A percentile compares a stretch with the other conserved stretches of the same genome.
Conservation (phyloP, 2,888 invertebrate genomes). For the Campopleginae sp. region DNA sequence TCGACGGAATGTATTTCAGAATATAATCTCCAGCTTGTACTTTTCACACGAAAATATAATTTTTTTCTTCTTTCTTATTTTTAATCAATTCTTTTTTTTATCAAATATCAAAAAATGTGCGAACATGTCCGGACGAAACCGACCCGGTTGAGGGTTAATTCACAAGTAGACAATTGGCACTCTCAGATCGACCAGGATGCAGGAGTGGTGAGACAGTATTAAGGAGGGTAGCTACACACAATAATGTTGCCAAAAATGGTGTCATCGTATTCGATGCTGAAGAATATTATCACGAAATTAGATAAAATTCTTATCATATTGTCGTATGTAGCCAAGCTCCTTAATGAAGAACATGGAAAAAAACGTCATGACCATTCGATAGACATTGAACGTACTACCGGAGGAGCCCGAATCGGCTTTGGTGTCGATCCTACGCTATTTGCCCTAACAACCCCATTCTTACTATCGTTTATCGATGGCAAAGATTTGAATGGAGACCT, state of each 20-base stretch:
- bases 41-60: no score
- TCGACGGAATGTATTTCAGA: not conserved
- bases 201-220: constrained; percentile 12
- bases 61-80: no score
- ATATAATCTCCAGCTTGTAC: no score
- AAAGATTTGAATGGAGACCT: constrained; percentile 82
- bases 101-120: no score
- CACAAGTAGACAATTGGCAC: constrained; percentile 9
- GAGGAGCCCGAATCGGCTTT: constrained; percentile 75
- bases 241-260: no score
- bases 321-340: no score
- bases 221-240: no score
- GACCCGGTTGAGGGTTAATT: not conserved
- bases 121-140: no score
- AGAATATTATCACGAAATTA: no score
- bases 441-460: constrained; percentile 81
- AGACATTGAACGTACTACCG: constrained; percentile 78
- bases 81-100: no score
- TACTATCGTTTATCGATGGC: constrained; percentile 79
- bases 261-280: no score
- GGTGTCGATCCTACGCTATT: constrained; percentile 80
- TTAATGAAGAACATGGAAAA: not conserved
- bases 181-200: constrained; percentile 9
- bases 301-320: no score
- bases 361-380: constrained; percentile 43